phyloP scores from a whole-genome alignment of 2,888 invertebrate species.

The Epinotia nisella region DNA sequence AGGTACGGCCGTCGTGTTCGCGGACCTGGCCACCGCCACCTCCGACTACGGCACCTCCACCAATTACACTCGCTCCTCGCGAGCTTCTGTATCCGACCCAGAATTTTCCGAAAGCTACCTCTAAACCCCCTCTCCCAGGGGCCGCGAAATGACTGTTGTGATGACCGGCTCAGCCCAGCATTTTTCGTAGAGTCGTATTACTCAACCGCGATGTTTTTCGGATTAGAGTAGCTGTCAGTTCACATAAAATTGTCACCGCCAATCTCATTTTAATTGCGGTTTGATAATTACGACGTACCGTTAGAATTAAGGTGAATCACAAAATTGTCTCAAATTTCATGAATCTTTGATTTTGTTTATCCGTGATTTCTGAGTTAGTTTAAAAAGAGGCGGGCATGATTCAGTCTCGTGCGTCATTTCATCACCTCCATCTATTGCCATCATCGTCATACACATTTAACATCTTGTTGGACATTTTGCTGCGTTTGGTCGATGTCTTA shows the following conservation, averaged over 20 bases:
- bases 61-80: conserved; percentile 91
- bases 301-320: not conserved
- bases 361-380: not conserved
- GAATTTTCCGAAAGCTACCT: conserved; percentile 96
- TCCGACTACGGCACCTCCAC: conserved; percentile 92
- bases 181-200: not conserved
- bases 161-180: not conserved
- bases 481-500: conserved; percentile 8
- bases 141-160: conserved; percentile 16
- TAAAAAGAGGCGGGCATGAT: not conserved
- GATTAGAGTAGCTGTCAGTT: too few species aligned
- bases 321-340: not conserved
- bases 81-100: conserved; percentile 93
- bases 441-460: not conserved
- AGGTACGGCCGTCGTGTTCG: conserved; percentile 89
- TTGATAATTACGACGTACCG: not conserved
- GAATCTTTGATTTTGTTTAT: not conserved
- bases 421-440: not conserved
- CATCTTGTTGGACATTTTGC: not conserved
- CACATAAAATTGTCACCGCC: too few species aligned
- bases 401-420: not conserved
- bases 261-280: too few species aligned
- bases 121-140: conserved; percentile 63
- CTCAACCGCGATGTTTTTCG: not conserved
- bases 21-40: conserved; percentile 91